Evolutionary conservation across 2,888 invertebrate species (phyloP), one percentile per base, ranked within the genome.

Genomic region (Diogma glabrata): DNA sequence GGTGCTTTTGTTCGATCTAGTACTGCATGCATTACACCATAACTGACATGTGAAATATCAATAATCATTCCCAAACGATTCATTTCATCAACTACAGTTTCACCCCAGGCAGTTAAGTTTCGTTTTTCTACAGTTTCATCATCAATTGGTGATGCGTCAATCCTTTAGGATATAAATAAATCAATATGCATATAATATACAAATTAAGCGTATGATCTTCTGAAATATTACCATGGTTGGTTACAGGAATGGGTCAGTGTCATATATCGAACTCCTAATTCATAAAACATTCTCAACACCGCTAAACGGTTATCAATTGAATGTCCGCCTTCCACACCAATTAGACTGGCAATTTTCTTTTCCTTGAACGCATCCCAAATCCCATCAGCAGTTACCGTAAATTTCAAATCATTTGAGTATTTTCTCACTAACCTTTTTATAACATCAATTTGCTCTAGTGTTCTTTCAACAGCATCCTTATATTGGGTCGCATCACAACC

Each of bases 41-140:
- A 70, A 3, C 77, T 76, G 3, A 78, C 78, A 60, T 81, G 77
- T 1, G 76, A 72, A 50, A 77, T 61, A 60, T 81, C 81, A 7
- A 81, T 72, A 61, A 81, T 64, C 76, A 81, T 81, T 23, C 81
- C 81, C 24, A 81, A 62, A 33, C 79, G 71, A 62, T 81, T 81
- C 79, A 81, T 80, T 67, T 81, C 81, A 40, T 61, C 60, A 7
- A 81, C 70, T 22, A 80, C 70, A 54, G 63, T 51, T 16, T 47
- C 33, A 12, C 55, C 55, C 51, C 49, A 55, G 20, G 14, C 49
- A 10, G 52, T 51, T 33, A 55, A 50, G 17, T 48, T 49, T 23
- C 24, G 47, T 33, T 53, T 54, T 17, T 12, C n/a, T 12, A 48
- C 36, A 23, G 3, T 22, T 10, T 4, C 8, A 24, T 50, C 20